Evolutionary conservation across 2,888 invertebrate species (phyloP).

Genomic region (Bursaphelenchus okinawaensis): DNA sequence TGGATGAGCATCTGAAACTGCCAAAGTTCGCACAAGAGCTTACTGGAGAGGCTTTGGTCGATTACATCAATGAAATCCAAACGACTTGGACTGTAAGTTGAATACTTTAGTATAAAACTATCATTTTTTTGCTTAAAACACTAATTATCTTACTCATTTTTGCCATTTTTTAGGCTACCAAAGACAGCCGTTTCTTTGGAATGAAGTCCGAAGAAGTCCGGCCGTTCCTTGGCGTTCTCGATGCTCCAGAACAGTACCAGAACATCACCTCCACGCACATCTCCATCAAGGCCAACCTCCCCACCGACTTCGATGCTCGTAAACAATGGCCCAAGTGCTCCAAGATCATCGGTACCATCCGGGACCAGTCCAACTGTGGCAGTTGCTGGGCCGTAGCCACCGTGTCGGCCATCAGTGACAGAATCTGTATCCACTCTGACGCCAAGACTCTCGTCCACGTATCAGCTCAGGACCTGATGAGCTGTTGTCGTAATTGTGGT

Average conservation of each 20-base stretch:
- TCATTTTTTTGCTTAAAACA: background rate
- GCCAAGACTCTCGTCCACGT: constrained; percentile 57
- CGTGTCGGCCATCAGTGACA: constrained; percentile 62
- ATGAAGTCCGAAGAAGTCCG: background rate
- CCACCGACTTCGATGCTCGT: constrained; percentile 9
- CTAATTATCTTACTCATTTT: background rate
- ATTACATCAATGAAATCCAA: constrained; percentile 9
- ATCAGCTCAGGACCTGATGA: constrained; percentile 61
- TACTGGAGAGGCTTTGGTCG: constrained; percentile 12
- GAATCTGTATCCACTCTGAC: constrained; percentile 60
- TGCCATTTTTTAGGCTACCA: background rate
- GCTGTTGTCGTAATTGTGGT: constrained; percentile 60
- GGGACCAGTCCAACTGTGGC: constrained; percentile 61
- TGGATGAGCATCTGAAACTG: background rate
- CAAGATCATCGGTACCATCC: background rate
- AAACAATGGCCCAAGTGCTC: constrained; percentile 10
- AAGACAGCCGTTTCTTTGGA: background rate
- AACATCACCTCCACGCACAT: background rate
- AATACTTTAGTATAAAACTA: background rate
- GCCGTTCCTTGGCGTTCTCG: background rate
- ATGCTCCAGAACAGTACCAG: background rate
- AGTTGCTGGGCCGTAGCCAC: constrained; percentile 72
- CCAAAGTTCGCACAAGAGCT: background rate
- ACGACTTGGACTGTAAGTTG: constrained; percentile 1
- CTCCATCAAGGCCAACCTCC: background rate